Evolutionary conservation across 2,888 invertebrate genomes (phyloP), one percentile per base, ranked within the genome.

Genomic region (Leptogaster cylindrica): DNA sequence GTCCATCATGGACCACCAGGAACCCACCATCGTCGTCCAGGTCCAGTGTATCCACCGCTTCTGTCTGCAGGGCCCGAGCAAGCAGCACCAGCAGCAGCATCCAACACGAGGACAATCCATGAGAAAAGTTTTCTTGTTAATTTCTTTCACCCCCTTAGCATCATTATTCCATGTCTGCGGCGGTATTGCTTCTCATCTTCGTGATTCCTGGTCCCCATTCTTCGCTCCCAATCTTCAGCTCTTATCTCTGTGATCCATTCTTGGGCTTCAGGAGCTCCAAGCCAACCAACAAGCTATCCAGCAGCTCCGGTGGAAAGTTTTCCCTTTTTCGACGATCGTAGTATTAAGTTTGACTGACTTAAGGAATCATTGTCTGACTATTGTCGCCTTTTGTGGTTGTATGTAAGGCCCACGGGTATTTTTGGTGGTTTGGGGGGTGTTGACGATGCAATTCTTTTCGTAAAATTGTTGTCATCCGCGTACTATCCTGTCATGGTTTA

Each of bases 401-500:
- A n/a, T n/a, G 27, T 27, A 31, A 44, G 61, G 18, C 44, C 61
- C 25, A 7, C 61, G 41, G 61, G 44, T 25, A 28, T 41, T 39
- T 27, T n/a, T n/a, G n/a, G n/a, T n/a, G n/a, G n/a, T n/a, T n/a
- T n/a, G n/a, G n/a, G 25, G 61, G 58, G 61, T 61, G 61, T 61
- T 61, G 61, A 61, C 61, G 61, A 28, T 61, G 61, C 61, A 61
- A 27, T 61, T 61, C 61, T 61, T 61, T 61, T 61, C 61, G 25
- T 61, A n/a, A n/a, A n/a, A 61, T 61, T 61, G 61, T 61, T 61
- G 61, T 44, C 61, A 61, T 39, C n/a, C 61, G 61, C 27, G 61
- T 44, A 41, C 44, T 61, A 28, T n/a, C 16, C 61, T 61, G 61
- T 61, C 61, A 36, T 44, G 41, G 61, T 61, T 41, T 61, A 61